Evolutionary conservation across 2,113 vertebrate genomes (phyloP), one percentile per base, ranked within the genome.

Genomic region (Puffinus mauretanicus): DNA sequence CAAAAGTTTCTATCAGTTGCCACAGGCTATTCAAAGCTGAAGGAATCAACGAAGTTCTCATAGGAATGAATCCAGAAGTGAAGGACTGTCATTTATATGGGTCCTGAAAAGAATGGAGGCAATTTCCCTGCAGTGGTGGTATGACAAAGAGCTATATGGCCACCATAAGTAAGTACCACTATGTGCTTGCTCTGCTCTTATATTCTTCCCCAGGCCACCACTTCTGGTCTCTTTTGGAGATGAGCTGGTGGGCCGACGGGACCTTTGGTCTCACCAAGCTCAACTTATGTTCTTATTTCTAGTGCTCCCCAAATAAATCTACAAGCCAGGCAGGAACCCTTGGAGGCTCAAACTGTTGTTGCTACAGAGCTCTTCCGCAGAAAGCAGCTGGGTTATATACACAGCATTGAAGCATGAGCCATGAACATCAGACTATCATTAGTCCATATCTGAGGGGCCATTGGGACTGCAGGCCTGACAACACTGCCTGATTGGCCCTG

Each of bases 221-320:
- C 12, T 58, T 49, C 16, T 17, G 3, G 8, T 40, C 5, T 16
- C 13, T 49, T 9, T 4, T 49, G 60, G 17, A 42, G 29, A 29
- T 32, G 36, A 65, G 25, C 27, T 70, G 36, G 29, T 20, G 24
- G 19, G 27, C 11, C 1, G 1, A 34, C 42, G 46, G 19, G 11
- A 49, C 16, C 4, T 69, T 90, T 73, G 0, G 0, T 46, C 19
- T 49, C 62, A 66, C 30, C 54, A 29, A 70, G 12, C 18, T 44
- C 30, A 62, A 6, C 7, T 54, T 78, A 16, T 0, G 0, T 17
- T 38, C 44, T 67, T 6, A 40, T 73, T 69, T 54, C 10, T 13
- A 34, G 25, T 5, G 12, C 26, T 47, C 21, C 42, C 32, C 36
- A 62, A 24, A 30, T 46, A 54, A 29, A 66, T 38, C 27, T 40